phyloP scores from a whole-genome alignment of 2,888 invertebrate genomes.

The Nemotelus nigrinus region DNA sequence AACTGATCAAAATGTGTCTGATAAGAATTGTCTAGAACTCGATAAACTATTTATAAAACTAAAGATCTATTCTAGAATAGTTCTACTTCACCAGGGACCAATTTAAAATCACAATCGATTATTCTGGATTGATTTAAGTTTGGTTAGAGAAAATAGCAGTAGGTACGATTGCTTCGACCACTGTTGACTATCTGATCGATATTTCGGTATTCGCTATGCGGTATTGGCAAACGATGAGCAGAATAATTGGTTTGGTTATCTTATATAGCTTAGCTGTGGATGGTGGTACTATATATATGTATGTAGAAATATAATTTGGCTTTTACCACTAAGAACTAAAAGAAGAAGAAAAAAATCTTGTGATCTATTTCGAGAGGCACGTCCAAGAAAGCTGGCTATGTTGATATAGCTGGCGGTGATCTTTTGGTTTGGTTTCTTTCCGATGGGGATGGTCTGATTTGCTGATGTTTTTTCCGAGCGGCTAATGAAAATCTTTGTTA shows the following conservation, averaged over 20 bases:
- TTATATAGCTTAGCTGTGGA: not conserved
- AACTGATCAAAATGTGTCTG: not conserved
- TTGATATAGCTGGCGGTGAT: not conserved
- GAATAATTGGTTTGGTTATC: not conserved
- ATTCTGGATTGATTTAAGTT: not conserved
- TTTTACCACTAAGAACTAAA: not conserved
- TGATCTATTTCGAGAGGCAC: conserved; percentile 3
- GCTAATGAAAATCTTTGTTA: conserved; percentile 1
- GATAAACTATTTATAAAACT: conserved; percentile 18
- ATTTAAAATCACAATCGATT: not conserved
- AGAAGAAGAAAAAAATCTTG: not conserved
- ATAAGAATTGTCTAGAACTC: not conserved
- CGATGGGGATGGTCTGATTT: not conserved
- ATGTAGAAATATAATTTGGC: not conserved
- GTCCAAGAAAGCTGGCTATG: not conserved
- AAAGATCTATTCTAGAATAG: conserved; percentile 22
- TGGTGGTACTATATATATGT: not conserved
- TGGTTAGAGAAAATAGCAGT: not conserved
- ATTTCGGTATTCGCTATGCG: not conserved
- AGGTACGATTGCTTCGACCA: conserved; percentile 14
- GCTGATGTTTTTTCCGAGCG: not conserved
- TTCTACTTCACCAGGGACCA: not conserved
- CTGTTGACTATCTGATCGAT: conserved; percentile 11
- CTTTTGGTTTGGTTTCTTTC: not conserved
- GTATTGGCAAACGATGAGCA: conserved; percentile 20